Base-by-base conservation (phyloP, 2,797 vertebrate genomes). In the Austrolebias charrua region DNA sequence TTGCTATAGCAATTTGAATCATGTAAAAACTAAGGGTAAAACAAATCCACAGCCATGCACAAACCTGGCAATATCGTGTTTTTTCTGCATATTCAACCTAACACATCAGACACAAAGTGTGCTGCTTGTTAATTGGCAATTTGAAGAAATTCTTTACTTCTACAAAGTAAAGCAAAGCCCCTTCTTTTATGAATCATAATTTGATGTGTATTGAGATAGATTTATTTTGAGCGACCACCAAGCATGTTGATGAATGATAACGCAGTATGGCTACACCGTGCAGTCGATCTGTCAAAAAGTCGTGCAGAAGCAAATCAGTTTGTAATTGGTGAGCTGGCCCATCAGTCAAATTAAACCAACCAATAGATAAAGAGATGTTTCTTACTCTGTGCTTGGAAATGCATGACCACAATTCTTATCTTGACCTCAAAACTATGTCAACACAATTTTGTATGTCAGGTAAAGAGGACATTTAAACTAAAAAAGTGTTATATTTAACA, bases 1-100 rank as follows among this genome's bases (percentile, higher is more conserved):
- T 69, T 72, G 65, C 79, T 71, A 69, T 55, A 33, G 60, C 19
- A 54, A 74, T 60, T 43, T 48, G 63, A 76, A 62, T 38, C 65
- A 53, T 59, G 48, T 15, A n/a, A 29, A 55, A 55, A 14, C 5
- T n/a, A 31, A 55, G 63, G 46, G 60, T 53, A 59, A 74, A 31
- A 49, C 6, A 73, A 64, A 69, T 62, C 49, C 57, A 58, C 29
- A 58, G 49, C 40, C 31, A 44, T 57, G 55, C 29, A 43, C 14
- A 48, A 38, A 49, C 24, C 40, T 57, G 13, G 5, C 73, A 61
- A 66, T 20, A 57, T 2, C 13, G 50, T 35, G 11, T 42, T 43
- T 42, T 55, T 19, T 1, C 13, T 20, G 51, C 38, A 40, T 24
- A 24, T 66, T 60, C 28, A 48, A 28, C 16, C 15, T 1, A 47